Base-by-base conservation (phyloP, 2,888 invertebrate genomes). In the Hydropsyche betteni region DNA sequence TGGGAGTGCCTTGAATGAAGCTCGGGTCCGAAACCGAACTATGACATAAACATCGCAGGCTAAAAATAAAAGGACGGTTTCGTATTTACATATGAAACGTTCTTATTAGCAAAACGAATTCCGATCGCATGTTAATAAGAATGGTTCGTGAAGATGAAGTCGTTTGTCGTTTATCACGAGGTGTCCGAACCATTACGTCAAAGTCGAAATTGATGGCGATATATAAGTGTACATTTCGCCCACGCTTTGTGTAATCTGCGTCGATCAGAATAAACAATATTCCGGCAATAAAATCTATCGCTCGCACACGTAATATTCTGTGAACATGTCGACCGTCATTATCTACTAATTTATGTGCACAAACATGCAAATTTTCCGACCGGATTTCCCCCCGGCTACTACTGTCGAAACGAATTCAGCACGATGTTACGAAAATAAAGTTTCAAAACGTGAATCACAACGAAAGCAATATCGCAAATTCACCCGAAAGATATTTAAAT, bases 301-400 rank as follows among this genome's bases (percentile, higher is more conserved):
- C 16, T 14, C 8, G 36, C 10, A 36, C 10, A 64, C 36, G 34
- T 34, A 34, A 64, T 44, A 44, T 33, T 34, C 1, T n/a, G 34
- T 36, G 12, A 64, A 64, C 36, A 24, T 36, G 64, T 64, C 64
- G n/a, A 33, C 64, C 34, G 7, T 34, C 12, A 64, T 64, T 64
- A 64, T 64, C 34, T 64, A 64, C 34, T 44, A 44, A 64, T 64
- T 64, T 34, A 34, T 36, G 44, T 10, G 44, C 44, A 44, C 44
- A 44, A 44, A 44, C 6, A 64, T 33, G 64, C 64, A 64, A 64
- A 64, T 64, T 34, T 24, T 36, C 34, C 36, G 64, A 64, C 64
- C 64, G 64, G 64, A 64, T 64, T 64, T 64, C 64, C 64, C 64
- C 36, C 58, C 24, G 58, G 24, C 58, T 24, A 24, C 16, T 16